Base-by-base conservation (phyloP, 2,113 vertebrate species). In the Corythoichthys intestinalis region DNA sequence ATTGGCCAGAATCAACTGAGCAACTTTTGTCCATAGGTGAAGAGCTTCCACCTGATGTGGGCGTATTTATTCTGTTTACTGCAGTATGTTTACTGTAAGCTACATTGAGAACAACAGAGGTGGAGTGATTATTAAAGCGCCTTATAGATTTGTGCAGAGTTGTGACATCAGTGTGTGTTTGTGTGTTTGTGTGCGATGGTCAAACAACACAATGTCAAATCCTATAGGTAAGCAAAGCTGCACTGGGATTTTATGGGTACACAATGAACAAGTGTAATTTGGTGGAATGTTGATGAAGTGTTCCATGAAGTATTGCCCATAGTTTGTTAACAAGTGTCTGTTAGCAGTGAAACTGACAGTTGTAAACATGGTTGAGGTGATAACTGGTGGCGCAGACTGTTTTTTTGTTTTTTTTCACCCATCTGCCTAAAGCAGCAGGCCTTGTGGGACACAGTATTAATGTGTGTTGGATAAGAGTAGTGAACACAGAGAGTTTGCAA, bases 11-110 rank as follows among this genome's bases (percentile, higher is more conserved):
- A 41, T 66, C 47, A 49, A 34, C 64, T 63, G 53, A 70, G 64
- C 54, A 35, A 35, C 71, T 72, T 73, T 61, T 73, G 59, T 72
- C 48, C 4, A 0, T 61, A 63, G 41, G 41, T 8, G 6, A 44
- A 57, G 65, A 68, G 75, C 75, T 72, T 58, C 63, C 72, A 79
- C 78, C 70, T 74, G 73, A 78, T 76, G 72, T 72, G 80, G 71
- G 34, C 61, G 44, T n/a, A 35, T 0, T 15, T n/a, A 66, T 47
- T 37, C 78, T 78, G 73, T 70, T 77, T 52, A 44, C 62, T 58
- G 17, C 50, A 66, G 41, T 44, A 44, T 44, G 41, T 67, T 57
- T 70, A 28, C 53, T 56, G 20, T 34, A 10, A 15, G 28, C 53
- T 50, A 71, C 60, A 68, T 78, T 82, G 70, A 71, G 63, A 67